Evolutionary conservation across 2,113 vertebrate genomes (phyloP), one percentile per base, ranked within the genome.

Genomic region (Helogale parvula): DNA sequence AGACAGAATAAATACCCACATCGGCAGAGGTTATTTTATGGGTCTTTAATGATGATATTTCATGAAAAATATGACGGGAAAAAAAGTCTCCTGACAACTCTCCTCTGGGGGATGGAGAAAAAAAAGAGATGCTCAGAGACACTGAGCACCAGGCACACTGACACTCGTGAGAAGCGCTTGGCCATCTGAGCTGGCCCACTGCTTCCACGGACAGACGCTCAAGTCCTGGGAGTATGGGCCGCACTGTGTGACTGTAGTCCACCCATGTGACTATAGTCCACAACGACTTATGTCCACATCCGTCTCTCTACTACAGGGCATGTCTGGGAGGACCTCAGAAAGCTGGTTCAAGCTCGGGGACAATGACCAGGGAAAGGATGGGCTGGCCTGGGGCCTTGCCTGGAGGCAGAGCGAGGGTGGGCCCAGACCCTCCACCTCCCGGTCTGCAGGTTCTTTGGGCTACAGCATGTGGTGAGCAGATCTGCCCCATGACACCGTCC

Each of bases 91-190:
- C 63, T 12, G 1, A n/a, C 7, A 47, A 31, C 1, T 72, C 13
- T 47, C 23, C 21, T 7, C 12, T 7, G 11, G 15, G 14, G 50
- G 14, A 15, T 11, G 45, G 10, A 47, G 13, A 50, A 50, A 50
- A 16, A 38, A 79, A 27, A 65, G 21, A 72, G 27, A 45, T 4
- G 15, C 12, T 60, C 16, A 31, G 35, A n/a, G 45, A 52, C 21
- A 21, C 86, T 72, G 12, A 29, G 47, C 1, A 1, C 27, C 6
- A 7, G 25, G 8, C 21, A 77, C 16, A 2, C 21, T 13, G 9
- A 54, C 0, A 41, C 7, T 50, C 7, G 4, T 17, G 19, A 1
- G 33, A 52, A 60, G 31, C 13, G 33, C 25, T 38, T 0, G 15
- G 23, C 31, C 0, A 8, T 2, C 50, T 65, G 7, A 63, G 38